A percentile compares a stretch with the other conserved stretches of the same genome.
Conservation (phyloP, 2,888 invertebrate genomes). For the Spialia ferax region DNA sequence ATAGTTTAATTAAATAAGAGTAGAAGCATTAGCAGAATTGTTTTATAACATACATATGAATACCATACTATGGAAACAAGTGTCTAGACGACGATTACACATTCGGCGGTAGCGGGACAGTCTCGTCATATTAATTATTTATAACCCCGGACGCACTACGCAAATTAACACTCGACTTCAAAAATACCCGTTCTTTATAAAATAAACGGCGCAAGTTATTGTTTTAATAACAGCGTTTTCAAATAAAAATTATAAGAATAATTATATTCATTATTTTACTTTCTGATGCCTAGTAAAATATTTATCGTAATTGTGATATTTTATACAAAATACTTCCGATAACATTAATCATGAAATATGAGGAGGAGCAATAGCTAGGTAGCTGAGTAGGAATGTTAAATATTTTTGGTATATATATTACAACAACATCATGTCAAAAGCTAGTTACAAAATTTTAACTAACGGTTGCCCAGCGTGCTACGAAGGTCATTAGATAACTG, state of each 20-base stretch:
- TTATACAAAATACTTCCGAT: too few relatives aligned
- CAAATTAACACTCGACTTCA: neutral
- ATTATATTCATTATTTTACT: too few relatives aligned
- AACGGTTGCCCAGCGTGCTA: neutral
- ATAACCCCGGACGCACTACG: slow-evolving; percentile 6
- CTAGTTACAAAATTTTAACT: neutral
- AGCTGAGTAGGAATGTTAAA: too few relatives aligned
- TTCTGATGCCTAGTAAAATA: too few relatives aligned
- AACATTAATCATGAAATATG: too few relatives aligned
- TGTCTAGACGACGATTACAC: slow-evolving; percentile 39
- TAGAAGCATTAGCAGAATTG: slow-evolving; percentile 41
- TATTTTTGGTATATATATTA: too few relatives aligned
- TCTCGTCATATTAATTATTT: slow-evolving; percentile 37
- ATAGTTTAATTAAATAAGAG: slow-evolving; percentile 42
- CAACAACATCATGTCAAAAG: too few relatives aligned
- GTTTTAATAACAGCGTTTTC: too few relatives aligned
- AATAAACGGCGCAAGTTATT: neutral
- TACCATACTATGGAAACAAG: slow-evolving; percentile 27
- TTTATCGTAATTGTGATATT: too few relatives aligned
- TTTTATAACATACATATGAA: slow-evolving; percentile 23
- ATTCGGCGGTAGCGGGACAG: slow-evolving; percentile 7
- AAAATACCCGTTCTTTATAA: neutral
- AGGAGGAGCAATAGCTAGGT: too few relatives aligned
- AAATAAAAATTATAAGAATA: too few relatives aligned
- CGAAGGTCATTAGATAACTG: neutral